Percentiles rank a stretch among this genome's conserved stretches.
Conservation (phyloP, 2,888 invertebrate species). For the Rotaria sp. region DNA sequence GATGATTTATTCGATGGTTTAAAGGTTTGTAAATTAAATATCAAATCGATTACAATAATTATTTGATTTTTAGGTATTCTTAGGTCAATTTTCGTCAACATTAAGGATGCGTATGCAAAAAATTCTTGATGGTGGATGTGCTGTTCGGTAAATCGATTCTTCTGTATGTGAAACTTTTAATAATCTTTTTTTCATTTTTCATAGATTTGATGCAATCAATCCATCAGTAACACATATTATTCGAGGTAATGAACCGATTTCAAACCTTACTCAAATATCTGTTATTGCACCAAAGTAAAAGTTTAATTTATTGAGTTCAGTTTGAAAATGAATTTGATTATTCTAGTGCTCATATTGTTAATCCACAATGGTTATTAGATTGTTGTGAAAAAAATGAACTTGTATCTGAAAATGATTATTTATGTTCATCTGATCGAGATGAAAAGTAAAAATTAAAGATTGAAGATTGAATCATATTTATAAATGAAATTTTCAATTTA, state of each 20-base stretch:
- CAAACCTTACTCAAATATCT: neutral
- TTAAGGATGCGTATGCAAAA: neutral
- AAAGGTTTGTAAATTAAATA: neutral
- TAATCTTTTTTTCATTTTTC: neutral
- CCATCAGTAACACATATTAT: conserved; percentile 39
- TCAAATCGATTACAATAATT: no score
- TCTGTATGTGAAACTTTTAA: neutral
- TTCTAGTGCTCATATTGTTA: conserved; percentile 8
- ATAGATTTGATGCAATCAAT: conserved; percentile 33
- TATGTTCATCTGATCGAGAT: neutral
- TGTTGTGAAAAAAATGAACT: conserved; percentile 23
- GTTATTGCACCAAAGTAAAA: neutral
- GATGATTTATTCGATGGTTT: conserved; percentile 24
- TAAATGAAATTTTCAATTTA: neutral
- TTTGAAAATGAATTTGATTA: neutral
- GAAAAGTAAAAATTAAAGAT: neutral
- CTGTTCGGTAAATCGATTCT: neutral
- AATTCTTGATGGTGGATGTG: conserved; percentile 21
- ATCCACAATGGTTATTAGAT: conserved; percentile 18
- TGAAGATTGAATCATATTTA: neutral
- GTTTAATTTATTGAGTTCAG: neutral
- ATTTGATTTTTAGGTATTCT: neutral
- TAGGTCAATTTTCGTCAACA: neutral
- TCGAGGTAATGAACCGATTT: neutral
- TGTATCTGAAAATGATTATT: neutral